Base-by-base conservation (phyloP, 2,888 invertebrate genomes). In the Netelia virgata region DNA sequence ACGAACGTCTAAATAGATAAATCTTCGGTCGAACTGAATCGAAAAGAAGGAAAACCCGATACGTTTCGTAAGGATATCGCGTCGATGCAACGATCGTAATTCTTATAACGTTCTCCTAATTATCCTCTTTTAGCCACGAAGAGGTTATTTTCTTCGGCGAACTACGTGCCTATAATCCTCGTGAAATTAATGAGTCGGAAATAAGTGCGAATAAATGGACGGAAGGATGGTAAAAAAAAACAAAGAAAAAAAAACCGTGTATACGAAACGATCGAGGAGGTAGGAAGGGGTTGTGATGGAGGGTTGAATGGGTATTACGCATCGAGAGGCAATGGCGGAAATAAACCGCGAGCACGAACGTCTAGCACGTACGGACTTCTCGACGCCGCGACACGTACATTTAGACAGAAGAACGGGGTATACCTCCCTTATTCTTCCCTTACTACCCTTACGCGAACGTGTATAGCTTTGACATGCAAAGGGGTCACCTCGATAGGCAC, bases 301-400 rank as follows among this genome's bases (percentile, higher is more conserved):
- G 55, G 23, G 18, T 50, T 20, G 11, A 59, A 75, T 70, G 47
- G 61, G 63, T 9, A 20, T 47, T 61, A 61, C 11, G 68, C 41
- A 68, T 18, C 28, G 66, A 75, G 64, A 28, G 47, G 41, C 14
- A 61, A 16, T n/a, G 28, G 18, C 14, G 53, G 18, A 69, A 61
- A 23, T 28, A 28, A 53, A 69, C 64, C 36, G 20, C 16, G 36
- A 82, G 47, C 55, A 47, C 63, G 55, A 75, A 23, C n/a, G 43
- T 47, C n/a, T 28, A 82, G 82, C 82, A 82, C 82, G 82, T 79
- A 79, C 63, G 47, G 59, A 72, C n/a, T 82, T 72, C 63, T 61
- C 70, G 41, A 53, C 28, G 20, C 69, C 50, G 9, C 70, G 50
- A 77, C 77, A 61, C 77, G 77, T 69, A 61, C 14, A 41, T 28